phyloP scores from a whole-genome alignment of 2,113 vertebrate species.

The Lepus timidus region DNA sequence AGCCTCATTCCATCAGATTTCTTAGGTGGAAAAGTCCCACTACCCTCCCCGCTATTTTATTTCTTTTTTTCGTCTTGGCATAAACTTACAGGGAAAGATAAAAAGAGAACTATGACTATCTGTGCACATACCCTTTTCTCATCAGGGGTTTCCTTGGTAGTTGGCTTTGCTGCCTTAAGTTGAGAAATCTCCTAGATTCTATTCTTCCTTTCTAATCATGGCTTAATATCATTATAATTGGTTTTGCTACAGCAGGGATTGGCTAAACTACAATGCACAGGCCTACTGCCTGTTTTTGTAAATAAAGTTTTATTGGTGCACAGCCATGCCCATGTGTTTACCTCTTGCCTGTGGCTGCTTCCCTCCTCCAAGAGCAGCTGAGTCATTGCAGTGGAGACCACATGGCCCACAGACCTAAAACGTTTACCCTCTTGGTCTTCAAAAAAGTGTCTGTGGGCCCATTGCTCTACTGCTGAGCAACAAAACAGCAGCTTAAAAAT shows the following conservation, averaged over 20 bases:
- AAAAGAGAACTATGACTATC: conserved; percentile 41
- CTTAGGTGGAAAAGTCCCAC: not conserved
- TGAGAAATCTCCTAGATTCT: conserved; percentile 46
- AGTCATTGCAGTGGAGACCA: conserved; percentile 4
- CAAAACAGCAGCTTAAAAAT: conserved; percentile 3
- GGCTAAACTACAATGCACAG: conserved; percentile 6
- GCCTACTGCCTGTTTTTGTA: conserved; percentile 15
- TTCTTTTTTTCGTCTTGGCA: conserved; percentile 53
- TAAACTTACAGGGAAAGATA: conserved; percentile 54
- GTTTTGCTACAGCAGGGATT: conserved; percentile 45
- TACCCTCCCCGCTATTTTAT: conserved; percentile 38
- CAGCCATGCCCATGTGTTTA: conserved; percentile 9
- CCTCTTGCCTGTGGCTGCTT: not conserved
- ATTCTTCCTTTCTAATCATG: conserved; percentile 31
- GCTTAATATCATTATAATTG: conserved; percentile 58
- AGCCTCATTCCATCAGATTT: conserved; percentile 30
- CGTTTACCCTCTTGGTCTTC: conserved; percentile 1
- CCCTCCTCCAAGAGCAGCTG: not conserved
- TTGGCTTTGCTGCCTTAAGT: conserved; percentile 46
- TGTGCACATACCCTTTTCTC: conserved; percentile 26
- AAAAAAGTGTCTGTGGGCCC: not conserved
- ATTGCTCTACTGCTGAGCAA: not conserved
- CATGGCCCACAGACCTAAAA: not conserved
- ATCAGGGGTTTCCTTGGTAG: conserved; percentile 43
- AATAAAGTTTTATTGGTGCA: conserved; percentile 62